These are phyloP conservation scores for Coregonus ussuriensis DNA, from an alignment of 2,797 vertebrate genomes.

Conservation along the genomic window DNA sequence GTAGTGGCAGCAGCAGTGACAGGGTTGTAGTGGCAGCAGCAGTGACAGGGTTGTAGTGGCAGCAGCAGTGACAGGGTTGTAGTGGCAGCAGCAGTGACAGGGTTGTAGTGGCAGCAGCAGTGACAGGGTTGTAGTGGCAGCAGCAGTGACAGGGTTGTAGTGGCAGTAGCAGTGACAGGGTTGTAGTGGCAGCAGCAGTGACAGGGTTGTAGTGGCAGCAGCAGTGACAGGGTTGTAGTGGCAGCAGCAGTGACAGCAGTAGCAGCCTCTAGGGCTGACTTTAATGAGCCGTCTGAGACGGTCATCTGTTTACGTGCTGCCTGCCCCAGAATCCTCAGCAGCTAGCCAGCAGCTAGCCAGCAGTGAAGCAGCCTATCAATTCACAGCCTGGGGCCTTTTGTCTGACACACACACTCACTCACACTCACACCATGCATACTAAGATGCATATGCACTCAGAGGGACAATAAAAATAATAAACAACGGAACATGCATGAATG, in stretches of 20 bases:
- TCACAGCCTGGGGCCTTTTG: constrained; percentile 52
- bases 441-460: constrained; percentile 18
- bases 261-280: constrained; percentile 44
- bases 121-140: too few relatives aligned
- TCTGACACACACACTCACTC: constrained; percentile 9
- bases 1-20: too few relatives aligned
- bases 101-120: too few relatives aligned
- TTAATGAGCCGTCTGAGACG: constrained; percentile 47
- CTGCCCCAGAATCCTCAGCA: constrained; percentile 44
- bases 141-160: constrained; percentile 34
- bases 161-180: constrained; percentile 18
- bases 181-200: background rate
- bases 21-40: too few relatives aligned
- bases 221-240: constrained; percentile 39
- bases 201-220: constrained; percentile 40
- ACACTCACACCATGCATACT: constrained; percentile 7
- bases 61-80: too few relatives aligned
- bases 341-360: constrained; percentile 42
- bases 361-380: constrained; percentile 59
- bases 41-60: too few relatives aligned
- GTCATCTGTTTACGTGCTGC: constrained; percentile 53
- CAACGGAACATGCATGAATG: background rate
- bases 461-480: background rate
- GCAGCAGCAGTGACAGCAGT: background rate
- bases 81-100: too few relatives aligned